phyloP scores from a whole-genome alignment of 2,888 invertebrate genomes.

The Flexamia atlantica region DNA sequence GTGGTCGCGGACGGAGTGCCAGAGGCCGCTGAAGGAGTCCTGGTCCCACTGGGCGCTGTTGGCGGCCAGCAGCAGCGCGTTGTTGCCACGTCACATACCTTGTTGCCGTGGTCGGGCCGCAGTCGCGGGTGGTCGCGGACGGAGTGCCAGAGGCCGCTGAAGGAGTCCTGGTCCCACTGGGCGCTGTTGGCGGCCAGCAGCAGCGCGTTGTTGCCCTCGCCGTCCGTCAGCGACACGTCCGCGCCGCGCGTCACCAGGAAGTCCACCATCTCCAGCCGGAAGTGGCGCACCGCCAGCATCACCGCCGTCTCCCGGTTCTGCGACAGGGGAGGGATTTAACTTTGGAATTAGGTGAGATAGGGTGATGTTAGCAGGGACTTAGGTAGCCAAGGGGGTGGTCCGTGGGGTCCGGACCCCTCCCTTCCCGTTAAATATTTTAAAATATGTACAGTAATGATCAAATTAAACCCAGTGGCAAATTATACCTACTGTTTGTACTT shows the following conservation, averaged over 20 bases:
- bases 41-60: conserved; percentile 74
- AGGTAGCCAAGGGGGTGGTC: too few species aligned
- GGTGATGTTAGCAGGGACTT: too few species aligned
- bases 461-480: too few species aligned
- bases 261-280: conserved; percentile 73
- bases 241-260: conserved; percentile 73
- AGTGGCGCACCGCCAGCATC: conserved; percentile 74
- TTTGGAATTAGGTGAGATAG: too few species aligned
- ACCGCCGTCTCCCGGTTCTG: conserved; percentile 74
- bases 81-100: conserved; percentile 73
- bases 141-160: conserved; percentile 73
- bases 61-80: conserved; percentile 73
- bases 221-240: conserved; percentile 72
- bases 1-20: conserved; percentile 72
- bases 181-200: conserved; percentile 73
- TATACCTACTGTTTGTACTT: too few species aligned
- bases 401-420: too few species aligned
- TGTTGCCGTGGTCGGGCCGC: conserved; percentile 72
- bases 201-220: conserved; percentile 73
- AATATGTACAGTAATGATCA: too few species aligned
- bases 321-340: too few species aligned
- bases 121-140: conserved; percentile 70
- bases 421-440: too few species aligned
- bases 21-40: conserved; percentile 73
- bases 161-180: conserved; percentile 74